Evolutionary conservation across 2,113 vertebrate genomes (phyloP).

Genomic region (Penelope pileata): DNA sequence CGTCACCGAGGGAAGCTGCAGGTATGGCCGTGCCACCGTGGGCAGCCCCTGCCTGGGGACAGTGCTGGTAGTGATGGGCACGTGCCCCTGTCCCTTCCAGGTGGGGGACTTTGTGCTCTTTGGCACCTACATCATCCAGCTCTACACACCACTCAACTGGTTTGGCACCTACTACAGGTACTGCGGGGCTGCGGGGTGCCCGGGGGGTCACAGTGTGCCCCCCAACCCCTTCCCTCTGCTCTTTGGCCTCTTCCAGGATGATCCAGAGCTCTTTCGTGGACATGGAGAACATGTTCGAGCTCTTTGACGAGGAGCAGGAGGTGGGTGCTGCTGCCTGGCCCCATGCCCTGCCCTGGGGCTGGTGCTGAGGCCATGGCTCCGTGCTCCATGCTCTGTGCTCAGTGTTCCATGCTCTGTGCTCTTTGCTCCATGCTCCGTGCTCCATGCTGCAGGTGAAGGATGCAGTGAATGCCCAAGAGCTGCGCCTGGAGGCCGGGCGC

Average conservation of each 20-base stretch:
- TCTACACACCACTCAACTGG: conserved; percentile 96
- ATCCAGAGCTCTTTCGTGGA: conserved; percentile 97
- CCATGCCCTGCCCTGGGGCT: rapidly evolving
- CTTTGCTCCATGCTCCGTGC: too few relatives aligned
- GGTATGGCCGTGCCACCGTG: conserved; percentile 68
- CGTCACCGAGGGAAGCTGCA: conserved; percentile 88
- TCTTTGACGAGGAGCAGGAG: conserved; percentile 89
- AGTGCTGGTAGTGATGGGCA: neutral
- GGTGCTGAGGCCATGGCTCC: neutral
- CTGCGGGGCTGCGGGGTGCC: neutral
- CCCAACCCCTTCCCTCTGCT: neutral
- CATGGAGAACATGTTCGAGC: conserved; percentile 98
- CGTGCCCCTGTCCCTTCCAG: conserved; percentile 63
- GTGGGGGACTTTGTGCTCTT: conserved; percentile 97
- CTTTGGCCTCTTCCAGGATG: conserved; percentile 78
- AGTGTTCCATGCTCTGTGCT: too few relatives aligned
- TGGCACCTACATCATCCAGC: conserved; percentile 94
- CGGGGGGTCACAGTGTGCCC: rapidly evolving
- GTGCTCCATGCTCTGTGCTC: rapidly evolving
- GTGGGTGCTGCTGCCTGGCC: conserved; percentile 47
- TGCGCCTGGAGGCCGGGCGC: conserved; percentile 80
- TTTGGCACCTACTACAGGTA: conserved; percentile 98
- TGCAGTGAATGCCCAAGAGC: conserved; percentile 79
- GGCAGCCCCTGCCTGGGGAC: neutral
- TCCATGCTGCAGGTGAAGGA: conserved; percentile 86